These are phyloP conservation scores for Drosophila trapezifrons DNA, from an alignment of 1,140 invertebrate genomes.

Conservation along the genomic window DNA sequence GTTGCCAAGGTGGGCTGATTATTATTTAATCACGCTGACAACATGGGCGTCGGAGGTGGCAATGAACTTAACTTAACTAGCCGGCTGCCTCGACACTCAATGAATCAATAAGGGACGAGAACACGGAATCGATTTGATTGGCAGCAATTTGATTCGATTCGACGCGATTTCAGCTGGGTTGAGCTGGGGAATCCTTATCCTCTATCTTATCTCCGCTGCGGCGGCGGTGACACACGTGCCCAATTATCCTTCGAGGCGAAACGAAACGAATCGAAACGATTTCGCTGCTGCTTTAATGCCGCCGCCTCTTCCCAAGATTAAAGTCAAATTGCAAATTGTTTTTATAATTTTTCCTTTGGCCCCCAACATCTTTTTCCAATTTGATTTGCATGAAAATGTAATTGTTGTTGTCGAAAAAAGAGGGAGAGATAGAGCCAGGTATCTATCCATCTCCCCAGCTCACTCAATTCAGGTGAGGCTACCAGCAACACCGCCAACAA, in stretches of 20 bases:
- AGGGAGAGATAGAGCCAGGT: background rate
- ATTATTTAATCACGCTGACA: conserved; percentile 65
- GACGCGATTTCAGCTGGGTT: conserved; percentile 8
- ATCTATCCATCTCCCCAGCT: conserved; percentile 8
- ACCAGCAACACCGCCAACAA: conserved; percentile 36
- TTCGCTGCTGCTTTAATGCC: conserved; percentile 36
- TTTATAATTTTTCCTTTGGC: conserved; percentile 63
- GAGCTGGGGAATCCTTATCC: conserved; percentile 5
- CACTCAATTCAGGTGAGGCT: conserved; percentile 5
- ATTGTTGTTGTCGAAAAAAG: conserved; percentile 42
- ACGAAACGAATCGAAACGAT: conserved; percentile 15
- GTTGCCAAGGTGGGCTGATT: conserved; percentile 41
- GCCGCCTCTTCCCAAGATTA: conserved; percentile 25
- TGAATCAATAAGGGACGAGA: conserved; percentile 51
- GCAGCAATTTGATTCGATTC: conserved; percentile 35
- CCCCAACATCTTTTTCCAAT: conserved; percentile 57
- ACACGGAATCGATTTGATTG: conserved; percentile 47
- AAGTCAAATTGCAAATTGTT: conserved; percentile 68
- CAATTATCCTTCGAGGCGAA: conserved; percentile 38
- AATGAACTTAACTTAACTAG: conserved; percentile 57
- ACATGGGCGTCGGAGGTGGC: conserved; percentile 57
- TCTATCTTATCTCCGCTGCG: conserved; percentile 15
- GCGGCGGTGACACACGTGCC: conserved; percentile 36
- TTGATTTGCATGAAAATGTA: conserved; percentile 82
- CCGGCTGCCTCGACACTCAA: conserved; percentile 52